Evolutionary conservation across 2,888 invertebrate genomes (phyloP).

Genomic region (Empis stercorea): DNA sequence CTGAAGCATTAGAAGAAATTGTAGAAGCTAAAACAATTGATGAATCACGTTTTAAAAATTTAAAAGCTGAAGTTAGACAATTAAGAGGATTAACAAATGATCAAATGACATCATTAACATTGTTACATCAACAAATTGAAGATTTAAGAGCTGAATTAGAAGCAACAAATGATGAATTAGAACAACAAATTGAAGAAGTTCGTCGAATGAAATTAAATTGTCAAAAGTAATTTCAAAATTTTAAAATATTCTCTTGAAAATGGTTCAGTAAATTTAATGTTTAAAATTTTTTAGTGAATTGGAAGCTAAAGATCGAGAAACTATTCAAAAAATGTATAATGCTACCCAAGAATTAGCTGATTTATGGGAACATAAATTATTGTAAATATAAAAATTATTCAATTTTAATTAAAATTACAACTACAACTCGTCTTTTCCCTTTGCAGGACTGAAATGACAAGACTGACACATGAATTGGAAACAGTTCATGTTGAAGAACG

Average conservation of each 20-base stretch:
- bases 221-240: background rate
- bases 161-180: slow-evolving; percentile 40
- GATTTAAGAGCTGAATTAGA: slow-evolving; percentile 41
- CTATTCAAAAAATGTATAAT: slow-evolving; percentile 37
- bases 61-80: slow-evolving; percentile 43
- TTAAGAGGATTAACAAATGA: slow-evolving; percentile 43
- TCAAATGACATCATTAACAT: slow-evolving; percentile 40
- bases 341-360: slow-evolving; percentile 43
- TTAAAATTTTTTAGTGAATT: slow-evolving; percentile 23
- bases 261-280: background rate
- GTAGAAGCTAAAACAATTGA: too few species aligned
- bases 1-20: slow-evolving; percentile 11
- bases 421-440: background rate
- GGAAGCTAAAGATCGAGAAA: slow-evolving; percentile 37
- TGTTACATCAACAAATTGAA: slow-evolving; percentile 42
- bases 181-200: slow-evolving; percentile 38
- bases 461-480: slow-evolving; percentile 48
- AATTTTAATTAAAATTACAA: background rate
- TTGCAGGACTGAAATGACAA: slow-evolving; percentile 43
- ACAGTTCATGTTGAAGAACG: slow-evolving; percentile 48
- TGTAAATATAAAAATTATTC: slow-evolving; percentile 28
- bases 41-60: background rate
- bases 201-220: slow-evolving; percentile 11
- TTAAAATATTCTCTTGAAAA: background rate
- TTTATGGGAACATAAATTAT: slow-evolving; percentile 50